These are phyloP conservation scores for Chroicocephalus ridibundus DNA, from an alignment of 2,113 vertebrate species.

Conservation along the genomic window DNA sequence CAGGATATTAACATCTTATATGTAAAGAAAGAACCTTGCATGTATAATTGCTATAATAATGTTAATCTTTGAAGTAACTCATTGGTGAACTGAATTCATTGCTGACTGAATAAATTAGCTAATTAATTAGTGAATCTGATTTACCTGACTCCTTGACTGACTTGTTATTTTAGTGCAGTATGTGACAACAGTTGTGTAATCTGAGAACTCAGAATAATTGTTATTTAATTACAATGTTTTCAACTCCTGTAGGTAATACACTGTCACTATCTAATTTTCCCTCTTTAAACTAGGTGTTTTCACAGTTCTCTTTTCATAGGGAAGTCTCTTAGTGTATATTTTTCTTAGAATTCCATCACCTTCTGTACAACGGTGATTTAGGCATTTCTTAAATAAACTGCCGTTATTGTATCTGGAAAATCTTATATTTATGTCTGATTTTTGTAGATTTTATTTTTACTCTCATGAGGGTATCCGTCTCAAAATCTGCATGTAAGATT, in stretches of 20 bases:
- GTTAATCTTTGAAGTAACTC: neutral
- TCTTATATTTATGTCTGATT: neutral
- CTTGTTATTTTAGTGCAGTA: neutral
- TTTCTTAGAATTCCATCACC: neutral
- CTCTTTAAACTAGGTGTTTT: neutral
- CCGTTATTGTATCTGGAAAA: neutral
- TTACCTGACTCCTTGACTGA: neutral
- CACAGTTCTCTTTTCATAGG: neutral
- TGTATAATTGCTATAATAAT: neutral
- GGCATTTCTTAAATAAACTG: neutral
- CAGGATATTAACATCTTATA: neutral
- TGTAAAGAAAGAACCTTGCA: neutral
- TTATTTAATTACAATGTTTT: neutral
- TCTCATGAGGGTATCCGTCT: neutral
- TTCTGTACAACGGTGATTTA: neutral
- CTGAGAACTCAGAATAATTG: neutral
- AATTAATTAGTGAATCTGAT: neutral
- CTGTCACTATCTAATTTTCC: neutral
- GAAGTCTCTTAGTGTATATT: neutral
- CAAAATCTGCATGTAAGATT: neutral
- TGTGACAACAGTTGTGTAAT: neutral
- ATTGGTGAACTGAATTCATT: neutral
- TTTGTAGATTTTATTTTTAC: neutral
- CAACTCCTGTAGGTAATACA: neutral
- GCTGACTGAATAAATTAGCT: neutral